Percentiles rank a stretch among this genome's conserved stretches.
phyloP scores from a whole-genome alignment of 2,797 vertebrate species.

The Argyrosomus regius region DNA sequence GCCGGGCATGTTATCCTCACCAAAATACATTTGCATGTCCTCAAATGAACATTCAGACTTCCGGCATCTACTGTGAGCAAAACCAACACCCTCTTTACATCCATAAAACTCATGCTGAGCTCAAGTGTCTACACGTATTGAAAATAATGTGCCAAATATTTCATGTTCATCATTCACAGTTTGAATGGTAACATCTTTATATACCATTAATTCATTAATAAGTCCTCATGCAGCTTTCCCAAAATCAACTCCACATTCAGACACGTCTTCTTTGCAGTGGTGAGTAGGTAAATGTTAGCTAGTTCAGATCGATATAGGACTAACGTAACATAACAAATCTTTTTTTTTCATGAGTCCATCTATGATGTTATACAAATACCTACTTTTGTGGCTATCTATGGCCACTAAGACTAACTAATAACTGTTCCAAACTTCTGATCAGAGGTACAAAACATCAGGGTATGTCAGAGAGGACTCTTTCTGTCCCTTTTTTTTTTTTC shows the following conservation, averaged over 20 bases:
- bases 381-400: slow-evolving; percentile 37
- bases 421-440: slow-evolving; percentile 59
- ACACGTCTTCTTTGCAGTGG: slow-evolving; percentile 24
- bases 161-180: slow-evolving; percentile 1
- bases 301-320: slow-evolving; percentile 32
- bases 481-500: slow-evolving; percentile 11
- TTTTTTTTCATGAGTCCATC: slow-evolving; percentile 49
- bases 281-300: background rate
- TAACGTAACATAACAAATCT: slow-evolving; percentile 32
- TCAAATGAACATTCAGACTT: slow-evolving; percentile 17
- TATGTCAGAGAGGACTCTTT: slow-evolving; percentile 16
- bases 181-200: slow-evolving; percentile 8
- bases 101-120: slow-evolving; percentile 13
- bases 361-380: slow-evolving; percentile 53
- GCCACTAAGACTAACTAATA: slow-evolving; percentile 40
- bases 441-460: slow-evolving; percentile 49
- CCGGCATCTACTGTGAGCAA: slow-evolving; percentile 17
- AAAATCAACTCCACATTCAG: slow-evolving; percentile 26
- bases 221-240: slow-evolving; percentile 4
- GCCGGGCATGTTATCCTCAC: too few relatives aligned
- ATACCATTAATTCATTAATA: background rate
- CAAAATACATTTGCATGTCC: too few relatives aligned
- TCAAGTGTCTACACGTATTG: slow-evolving; percentile 23
- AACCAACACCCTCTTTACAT: slow-evolving; percentile 23
- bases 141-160: slow-evolving; percentile 24